Base-by-base conservation (phyloP, 2,888 invertebrate genomes). In the Smittia sp. region DNA sequence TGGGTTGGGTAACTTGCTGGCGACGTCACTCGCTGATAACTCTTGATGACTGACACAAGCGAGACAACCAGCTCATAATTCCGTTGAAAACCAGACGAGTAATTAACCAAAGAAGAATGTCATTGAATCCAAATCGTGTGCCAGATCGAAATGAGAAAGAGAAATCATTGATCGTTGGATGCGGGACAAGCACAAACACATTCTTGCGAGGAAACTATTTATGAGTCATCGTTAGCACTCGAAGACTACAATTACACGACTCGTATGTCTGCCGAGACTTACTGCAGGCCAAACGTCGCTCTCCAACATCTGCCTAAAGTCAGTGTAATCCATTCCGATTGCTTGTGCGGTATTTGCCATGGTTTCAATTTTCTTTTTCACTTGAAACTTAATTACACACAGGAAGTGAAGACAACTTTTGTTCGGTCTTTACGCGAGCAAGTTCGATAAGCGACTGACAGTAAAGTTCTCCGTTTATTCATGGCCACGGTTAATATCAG, bases 241-340 rank as follows among this genome's bases (percentile, higher is more conserved):
- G 32, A 32, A 32, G 32, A 32, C n/a, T n/a, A n/a, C n/a, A n/a
- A n/a, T 32, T 32, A 32, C 32, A 6, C 32, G 32, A 32, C 9
- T 32, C 9, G 9, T 32, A 9, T 32, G 9, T 32, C 32, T 32
- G 32, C 46, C n/a, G n/a, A n/a, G 58, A 67, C 39, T 27, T 67
- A 67, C 67, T 67, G 18, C 67, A 22, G 67, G 67, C 67, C 67
- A 67, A 11, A 67, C 41, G 20, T 67, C 67, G 7, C 20, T n/a
- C 41, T 24, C 20, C 39, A 67, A 41, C 20, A 20, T 27, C 39
- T 67, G 67, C 22, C 41, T 67, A 41, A 67, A 67, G 13, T 67
- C 67, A n/a, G 7, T 20, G 39, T 39, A 67, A 20, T 39, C 41
- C 39, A 67, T 20, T 27, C 15, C 38, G 15, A 62, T 32, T 32